These are phyloP conservation scores for Poecilia picta DNA, from an alignment of 2,797 vertebrate species.

Conservation along the genomic window DNA sequence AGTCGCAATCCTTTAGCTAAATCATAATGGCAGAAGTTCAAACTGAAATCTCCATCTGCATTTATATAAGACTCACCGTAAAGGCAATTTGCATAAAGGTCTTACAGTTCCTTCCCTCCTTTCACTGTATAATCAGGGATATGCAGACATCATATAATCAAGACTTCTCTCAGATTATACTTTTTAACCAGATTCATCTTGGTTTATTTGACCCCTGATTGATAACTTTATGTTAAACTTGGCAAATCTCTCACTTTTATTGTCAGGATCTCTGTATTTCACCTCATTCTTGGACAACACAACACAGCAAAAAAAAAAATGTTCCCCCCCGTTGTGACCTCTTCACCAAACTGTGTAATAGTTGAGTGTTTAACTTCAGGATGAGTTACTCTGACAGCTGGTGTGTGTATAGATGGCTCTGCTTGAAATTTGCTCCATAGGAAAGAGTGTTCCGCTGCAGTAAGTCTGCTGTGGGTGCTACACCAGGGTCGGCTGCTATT, in stretches of 20 bases:
- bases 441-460: slow-evolving; percentile 66
- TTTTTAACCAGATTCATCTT: neutral
- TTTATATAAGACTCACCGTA: slow-evolving; percentile 47
- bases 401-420: slow-evolving; percentile 42
- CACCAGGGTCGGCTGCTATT: slow-evolving; percentile 69
- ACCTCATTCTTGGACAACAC: neutral
- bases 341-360: slow-evolving; percentile 27
- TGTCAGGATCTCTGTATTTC: neutral
- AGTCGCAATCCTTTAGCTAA: slow-evolving; percentile 63
- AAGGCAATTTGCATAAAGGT: slow-evolving; percentile 32
- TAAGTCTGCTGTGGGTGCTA: slow-evolving; percentile 64
- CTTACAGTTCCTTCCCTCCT: slow-evolving; percentile 31
- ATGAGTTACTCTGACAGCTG: slow-evolving; percentile 60
- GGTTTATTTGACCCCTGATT: neutral
- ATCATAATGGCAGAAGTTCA: slow-evolving; percentile 63
- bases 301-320: slow-evolving; percentile 4
- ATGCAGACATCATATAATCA: slow-evolving; percentile 47
- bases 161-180: neutral
- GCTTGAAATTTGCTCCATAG: slow-evolving; percentile 52
- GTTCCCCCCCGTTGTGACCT: slow-evolving; percentile 13
- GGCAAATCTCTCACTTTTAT: neutral
- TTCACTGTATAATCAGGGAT: slow-evolving; percentile 28
- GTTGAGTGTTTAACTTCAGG: slow-evolving; percentile 38
- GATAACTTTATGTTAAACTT: neutral
- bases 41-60: slow-evolving; percentile 54